Conservation (phyloP, 2,113 vertebrate genomes). For the Tonatia bakeri region DNA sequence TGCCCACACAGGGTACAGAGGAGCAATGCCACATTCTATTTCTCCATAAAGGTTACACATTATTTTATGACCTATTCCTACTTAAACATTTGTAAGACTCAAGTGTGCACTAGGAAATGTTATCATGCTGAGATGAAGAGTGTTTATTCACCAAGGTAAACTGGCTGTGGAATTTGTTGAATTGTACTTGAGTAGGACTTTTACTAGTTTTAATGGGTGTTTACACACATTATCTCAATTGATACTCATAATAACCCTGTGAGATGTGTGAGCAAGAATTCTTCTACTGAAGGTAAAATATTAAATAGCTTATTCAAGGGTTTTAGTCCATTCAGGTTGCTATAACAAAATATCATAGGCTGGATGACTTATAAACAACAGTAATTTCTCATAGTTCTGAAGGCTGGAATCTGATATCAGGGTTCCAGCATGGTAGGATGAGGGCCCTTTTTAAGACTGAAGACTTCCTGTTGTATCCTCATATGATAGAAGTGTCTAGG, state of each 20-base stretch:
- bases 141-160: conserved; percentile 56
- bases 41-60: neutral
- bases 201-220: conserved; percentile 4
- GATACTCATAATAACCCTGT: neutral
- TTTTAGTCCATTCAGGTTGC: neutral
- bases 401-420: neutral
- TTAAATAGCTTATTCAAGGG: neutral
- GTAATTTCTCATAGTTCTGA: neutral
- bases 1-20: neutral
- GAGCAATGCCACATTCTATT: neutral
- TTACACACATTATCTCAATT: neutral
- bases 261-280: neutral
- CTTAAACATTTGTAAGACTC: neutral
- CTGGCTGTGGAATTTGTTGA: conserved; percentile 46
- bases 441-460: neutral
- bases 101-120: neutral
- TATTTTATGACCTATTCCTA: neutral
- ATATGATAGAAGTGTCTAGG: neutral
- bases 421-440: neutral
- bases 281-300: neutral
- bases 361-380: neutral
- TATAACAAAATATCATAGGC: neutral
- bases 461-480: neutral
- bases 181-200: conserved; percentile 31
- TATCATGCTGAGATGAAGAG: conserved; percentile 19